A percentile compares a stretch with the other conserved stretches of the same genome.
phyloP scores from a whole-genome alignment of 2,113 vertebrate genomes.

The Coturnix japonica region DNA sequence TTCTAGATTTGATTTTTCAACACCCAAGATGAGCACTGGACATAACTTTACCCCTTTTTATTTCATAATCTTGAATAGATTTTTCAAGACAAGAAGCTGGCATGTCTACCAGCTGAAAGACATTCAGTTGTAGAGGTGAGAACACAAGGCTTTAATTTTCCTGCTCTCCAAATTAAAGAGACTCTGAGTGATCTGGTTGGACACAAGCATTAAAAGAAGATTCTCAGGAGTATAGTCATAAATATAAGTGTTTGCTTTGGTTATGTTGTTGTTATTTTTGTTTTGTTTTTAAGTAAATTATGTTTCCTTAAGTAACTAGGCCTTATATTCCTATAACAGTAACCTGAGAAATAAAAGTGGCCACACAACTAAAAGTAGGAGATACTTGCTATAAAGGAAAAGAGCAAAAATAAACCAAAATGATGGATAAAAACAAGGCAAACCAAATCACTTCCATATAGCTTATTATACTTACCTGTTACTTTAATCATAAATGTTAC shows the following conservation, averaged over 20 bases:
- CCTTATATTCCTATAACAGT: neutral
- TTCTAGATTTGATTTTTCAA: slow-evolving; percentile 19
- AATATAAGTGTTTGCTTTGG: neutral
- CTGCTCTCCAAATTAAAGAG: neutral
- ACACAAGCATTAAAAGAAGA: neutral
- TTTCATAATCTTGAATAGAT: neutral
- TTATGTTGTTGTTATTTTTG: neutral
- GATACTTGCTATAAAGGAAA: neutral
- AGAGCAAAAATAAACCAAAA: neutral
- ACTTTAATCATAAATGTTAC: neutral
- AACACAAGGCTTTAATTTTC: neutral
- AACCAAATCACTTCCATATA: neutral
- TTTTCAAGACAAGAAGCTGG: neutral
- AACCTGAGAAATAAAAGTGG: neutral
- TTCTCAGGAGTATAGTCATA: neutral
- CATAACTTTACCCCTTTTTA: neutral
- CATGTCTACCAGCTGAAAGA: neutral
- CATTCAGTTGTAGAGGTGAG: neutral
- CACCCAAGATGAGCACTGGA: neutral
- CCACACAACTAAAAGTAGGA: neutral
- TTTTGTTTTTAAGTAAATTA: neutral
- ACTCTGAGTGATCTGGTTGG: neutral
- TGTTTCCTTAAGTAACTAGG: neutral
- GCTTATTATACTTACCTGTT: neutral
- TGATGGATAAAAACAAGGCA: neutral